Base-by-base conservation (phyloP, 2,797 vertebrate species). In the Muscicapa comitata region DNA sequence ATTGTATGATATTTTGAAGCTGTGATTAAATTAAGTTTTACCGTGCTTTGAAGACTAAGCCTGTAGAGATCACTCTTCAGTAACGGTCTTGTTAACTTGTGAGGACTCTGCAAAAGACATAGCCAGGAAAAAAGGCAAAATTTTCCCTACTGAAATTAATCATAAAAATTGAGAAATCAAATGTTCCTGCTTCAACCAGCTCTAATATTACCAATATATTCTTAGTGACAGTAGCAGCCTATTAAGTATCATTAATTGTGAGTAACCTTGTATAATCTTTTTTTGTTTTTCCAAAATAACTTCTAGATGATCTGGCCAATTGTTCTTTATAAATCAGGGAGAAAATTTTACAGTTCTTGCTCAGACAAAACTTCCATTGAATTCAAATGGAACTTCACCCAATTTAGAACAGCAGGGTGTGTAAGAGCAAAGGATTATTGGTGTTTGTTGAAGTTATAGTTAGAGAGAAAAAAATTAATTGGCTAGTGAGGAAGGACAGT, bases 21-120 rank as follows among this genome's bases (percentile, higher is more conserved):
- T 97, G 92, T 98, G 97, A 98, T 98, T 98, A 98, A 98, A 98
- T 98, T 98, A 98, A 97, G 81, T 97, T 98, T 97, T 97, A 97
- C 94, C 97, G 80, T 96, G 89, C 95, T 98, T 98, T 98, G 96
- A 98, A 98, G 95, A 97, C 91, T 95, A 97, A 98, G 97, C 90
- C 96, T 97, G 95, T 86, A 91, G 97, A 98, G 97, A 97, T 90
- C 75, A 70, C 70, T 95, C 50, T 92, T 96, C 93, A 93, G 94
- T 88, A 97, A 94, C 13, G 4, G 88, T 95, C 93, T 96, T 97
- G 96, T 97, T 97, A 97, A 97, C 93, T 97, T 97, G 80, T 53
- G 79, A 96, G 55, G 45, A 93, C 37, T 84, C 78, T 94, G 91
- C 95, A 97, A 97, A 97, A 97, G 89, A 95, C 77, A 68, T 89